Evolutionary conservation across 2,797 vertebrate species (phyloP).

Genomic region (Siniperca undulata): DNA sequence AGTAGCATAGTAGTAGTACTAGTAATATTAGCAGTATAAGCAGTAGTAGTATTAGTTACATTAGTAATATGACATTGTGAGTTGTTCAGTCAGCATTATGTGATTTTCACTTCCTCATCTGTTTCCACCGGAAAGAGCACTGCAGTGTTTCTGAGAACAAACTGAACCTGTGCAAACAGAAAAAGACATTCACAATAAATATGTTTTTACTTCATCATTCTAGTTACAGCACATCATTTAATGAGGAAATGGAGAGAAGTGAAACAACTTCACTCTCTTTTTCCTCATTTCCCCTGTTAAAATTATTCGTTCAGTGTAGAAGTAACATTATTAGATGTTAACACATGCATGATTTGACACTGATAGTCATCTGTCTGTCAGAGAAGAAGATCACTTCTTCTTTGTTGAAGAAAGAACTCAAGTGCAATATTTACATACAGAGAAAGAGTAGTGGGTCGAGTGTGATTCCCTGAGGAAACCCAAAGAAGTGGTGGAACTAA

Average conservation of each 20-base stretch:
- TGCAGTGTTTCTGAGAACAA: slow-evolving; percentile 10
- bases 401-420: not conserved
- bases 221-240: not conserved
- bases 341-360: not conserved
- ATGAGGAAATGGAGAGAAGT: not conserved
- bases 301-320: not conserved
- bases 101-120: not conserved
- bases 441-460: not conserved
- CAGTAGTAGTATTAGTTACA: not conserved
- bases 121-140: too few species aligned
- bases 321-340: not conserved
- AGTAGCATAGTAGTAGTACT: too few species aligned
- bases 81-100: too few species aligned
- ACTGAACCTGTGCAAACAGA: not conserved
- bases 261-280: not conserved
- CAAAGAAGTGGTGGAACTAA: not conserved
- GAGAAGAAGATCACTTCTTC: not conserved
- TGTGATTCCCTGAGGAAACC: not conserved
- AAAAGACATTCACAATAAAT: not conserved
- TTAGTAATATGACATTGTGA: not conserved
- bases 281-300: not conserved
- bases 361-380: too few species aligned
- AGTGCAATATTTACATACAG: not conserved
- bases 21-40: not conserved
- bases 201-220: slow-evolving; percentile 1